phyloP scores from a whole-genome alignment of 2,797 vertebrate species.

The Galago senegalensis region DNA sequence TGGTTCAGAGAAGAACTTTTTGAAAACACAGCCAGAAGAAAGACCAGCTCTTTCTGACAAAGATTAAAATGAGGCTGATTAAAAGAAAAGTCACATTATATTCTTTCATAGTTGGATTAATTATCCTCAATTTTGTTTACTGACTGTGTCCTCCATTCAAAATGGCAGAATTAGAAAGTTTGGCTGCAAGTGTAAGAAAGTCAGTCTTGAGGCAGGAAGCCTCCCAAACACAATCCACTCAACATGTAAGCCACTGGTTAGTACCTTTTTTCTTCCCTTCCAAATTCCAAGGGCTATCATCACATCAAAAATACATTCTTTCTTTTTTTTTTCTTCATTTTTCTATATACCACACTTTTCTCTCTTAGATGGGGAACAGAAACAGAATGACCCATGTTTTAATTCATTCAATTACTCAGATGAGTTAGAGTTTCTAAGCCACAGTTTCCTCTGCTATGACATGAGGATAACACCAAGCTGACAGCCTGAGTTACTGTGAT shows the following conservation, averaged over 20 bases:
- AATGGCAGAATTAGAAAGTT: conserved; percentile 62
- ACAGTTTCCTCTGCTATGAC: neutral
- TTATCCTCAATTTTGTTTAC: conserved; percentile 36
- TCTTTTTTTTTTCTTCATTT: neutral
- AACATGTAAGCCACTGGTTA: neutral
- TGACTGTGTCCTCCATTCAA: neutral
- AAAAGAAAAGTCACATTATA: conserved; percentile 76
- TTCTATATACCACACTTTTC: neutral
- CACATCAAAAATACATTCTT: neutral
- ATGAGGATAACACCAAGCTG: neutral
- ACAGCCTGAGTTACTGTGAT: neutral
- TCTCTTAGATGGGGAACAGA: neutral
- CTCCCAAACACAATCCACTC: neutral
- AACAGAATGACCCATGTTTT: neutral
- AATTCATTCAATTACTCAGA: neutral
- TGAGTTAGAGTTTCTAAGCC: neutral
- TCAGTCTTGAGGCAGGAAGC: neutral
- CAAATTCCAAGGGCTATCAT: neutral
- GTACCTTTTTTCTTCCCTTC: conserved; percentile 1
- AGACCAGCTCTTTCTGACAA: conserved; percentile 60
- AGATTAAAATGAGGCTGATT: conserved; percentile 63
- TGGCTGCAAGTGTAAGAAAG: neutral
- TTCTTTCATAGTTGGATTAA: conserved; percentile 69
- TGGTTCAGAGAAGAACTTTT: conserved; percentile 61
- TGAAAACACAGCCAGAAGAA: conserved; percentile 67